Conservation (phyloP, 2,888 invertebrate species). For the Limnephilus lunatus region DNA sequence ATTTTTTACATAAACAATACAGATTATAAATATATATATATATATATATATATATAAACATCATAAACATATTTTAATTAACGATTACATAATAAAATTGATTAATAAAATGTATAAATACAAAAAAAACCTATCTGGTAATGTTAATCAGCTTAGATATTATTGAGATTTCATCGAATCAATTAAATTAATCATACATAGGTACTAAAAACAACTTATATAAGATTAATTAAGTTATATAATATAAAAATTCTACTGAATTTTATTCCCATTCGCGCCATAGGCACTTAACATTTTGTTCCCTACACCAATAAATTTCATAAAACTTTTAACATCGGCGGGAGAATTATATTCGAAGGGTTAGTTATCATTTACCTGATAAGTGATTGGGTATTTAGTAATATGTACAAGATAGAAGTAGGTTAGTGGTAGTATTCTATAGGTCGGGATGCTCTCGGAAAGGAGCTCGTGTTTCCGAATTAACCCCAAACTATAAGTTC, state of each 20-base stretch:
- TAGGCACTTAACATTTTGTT: slow-evolving; percentile 31
- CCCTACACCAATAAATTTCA: slow-evolving; percentile 25
- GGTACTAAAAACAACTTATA: background rate
- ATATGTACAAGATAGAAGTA: slow-evolving; percentile 66
- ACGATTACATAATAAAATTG: background rate
- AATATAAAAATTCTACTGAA: background rate
- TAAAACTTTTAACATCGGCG: slow-evolving; percentile 53
- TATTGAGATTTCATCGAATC: slow-evolving; percentile 32
- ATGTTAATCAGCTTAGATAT: slow-evolving; percentile 20
- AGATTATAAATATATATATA: background rate
- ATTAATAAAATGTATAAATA: slow-evolving; percentile 13
- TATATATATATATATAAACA: slow-evolving; percentile 3
- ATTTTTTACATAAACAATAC: slow-evolving; percentile 36
- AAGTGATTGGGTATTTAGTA: slow-evolving; percentile 49
- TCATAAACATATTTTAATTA: background rate
- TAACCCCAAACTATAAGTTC: slow-evolving; percentile 58
- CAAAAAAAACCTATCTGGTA: slow-evolving; percentile 28
- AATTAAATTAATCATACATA: background rate
- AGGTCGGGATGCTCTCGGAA: slow-evolving; percentile 63
- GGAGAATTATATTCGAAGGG: slow-evolving; percentile 24
- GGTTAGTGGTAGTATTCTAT: background rate
- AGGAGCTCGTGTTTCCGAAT: slow-evolving; percentile 65
- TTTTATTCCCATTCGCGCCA: slow-evolving; percentile 17
- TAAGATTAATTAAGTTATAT: background rate
- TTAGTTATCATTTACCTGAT: slow-evolving; percentile 7